phyloP scores from a whole-genome alignment of 1,140 invertebrate genomes.

The Drosophila murphyi region DNA sequence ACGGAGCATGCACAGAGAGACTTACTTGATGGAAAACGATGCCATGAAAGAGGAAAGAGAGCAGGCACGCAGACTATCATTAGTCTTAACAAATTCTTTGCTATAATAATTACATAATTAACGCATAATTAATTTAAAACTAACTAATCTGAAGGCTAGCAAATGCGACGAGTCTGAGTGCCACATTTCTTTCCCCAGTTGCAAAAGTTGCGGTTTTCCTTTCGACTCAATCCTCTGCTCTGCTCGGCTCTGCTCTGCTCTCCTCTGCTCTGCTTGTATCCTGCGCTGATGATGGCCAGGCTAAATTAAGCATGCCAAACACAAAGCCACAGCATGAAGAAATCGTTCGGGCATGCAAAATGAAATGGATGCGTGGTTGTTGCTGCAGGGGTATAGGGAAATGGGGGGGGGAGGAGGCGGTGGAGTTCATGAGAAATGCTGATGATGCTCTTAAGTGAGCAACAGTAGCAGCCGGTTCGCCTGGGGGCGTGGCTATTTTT shows the following conservation, averaged over 20 bases:
- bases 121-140: conserved; percentile 77
- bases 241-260: neutral
- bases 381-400: neutral
- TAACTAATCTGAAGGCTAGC: conserved; percentile 33
- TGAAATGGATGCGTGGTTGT: conserved; percentile 2
- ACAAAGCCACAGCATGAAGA: conserved; percentile 47
- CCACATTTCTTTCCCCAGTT: neutral
- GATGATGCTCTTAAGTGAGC: conserved; percentile 69
- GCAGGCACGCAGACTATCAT: neutral
- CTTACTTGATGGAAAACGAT: neutral
- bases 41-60: neutral
- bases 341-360: conserved; percentile 69
- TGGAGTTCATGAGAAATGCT: conserved; percentile 64
- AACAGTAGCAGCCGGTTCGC: conserved; percentile 23
- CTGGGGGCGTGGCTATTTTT: conserved; percentile 55
- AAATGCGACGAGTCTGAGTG: neutral
- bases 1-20: neutral
- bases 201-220: conserved; percentile 29
- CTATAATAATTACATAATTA: conserved; percentile 74
- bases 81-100: conserved; percentile 14
- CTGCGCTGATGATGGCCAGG: conserved; percentile 11
- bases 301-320: conserved; percentile 72
- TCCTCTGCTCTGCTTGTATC: neutral
- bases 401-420: neutral
- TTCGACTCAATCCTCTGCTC: conserved; percentile 25